These are phyloP conservation scores for pig (Sus scrofa) DNA, from an alignment of 2,113 vertebrate genomes.

Conservation along the genomic window DNA sequence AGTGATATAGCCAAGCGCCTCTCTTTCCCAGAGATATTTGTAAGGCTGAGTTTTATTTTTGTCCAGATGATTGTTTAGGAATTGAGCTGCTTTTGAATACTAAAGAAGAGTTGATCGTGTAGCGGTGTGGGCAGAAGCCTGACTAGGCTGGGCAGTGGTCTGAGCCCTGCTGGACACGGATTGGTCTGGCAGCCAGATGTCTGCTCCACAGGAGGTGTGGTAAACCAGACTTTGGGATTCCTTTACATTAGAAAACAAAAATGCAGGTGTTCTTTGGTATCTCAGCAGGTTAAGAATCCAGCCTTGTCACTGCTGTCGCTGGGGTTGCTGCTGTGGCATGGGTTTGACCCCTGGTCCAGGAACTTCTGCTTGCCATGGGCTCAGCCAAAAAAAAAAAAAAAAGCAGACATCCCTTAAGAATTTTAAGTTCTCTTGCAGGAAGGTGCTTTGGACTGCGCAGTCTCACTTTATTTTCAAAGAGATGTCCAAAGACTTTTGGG, in stretches of 20 bases:
- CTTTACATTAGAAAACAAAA: slow-evolving; percentile 23
- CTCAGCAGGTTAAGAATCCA: too few relatives aligned
- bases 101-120: background rate
- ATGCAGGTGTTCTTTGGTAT: too few relatives aligned
- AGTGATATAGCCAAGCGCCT: background rate
- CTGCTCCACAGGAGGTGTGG: background rate
- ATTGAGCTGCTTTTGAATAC: slow-evolving; percentile 7
- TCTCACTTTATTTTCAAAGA: background rate
- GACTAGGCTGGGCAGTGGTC: background rate
- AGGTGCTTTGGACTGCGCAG: background rate
- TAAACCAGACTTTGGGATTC: background rate
- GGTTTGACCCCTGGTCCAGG: too few relatives aligned
- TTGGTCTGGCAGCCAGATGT: background rate
- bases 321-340: too few relatives aligned
- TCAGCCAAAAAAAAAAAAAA: background rate
- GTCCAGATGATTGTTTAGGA: background rate
- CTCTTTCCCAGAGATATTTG: background rate
- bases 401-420: background rate
- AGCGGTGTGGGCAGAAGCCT: background rate
- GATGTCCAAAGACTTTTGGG: background rate
- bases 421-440: background rate
- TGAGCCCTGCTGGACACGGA: background rate
- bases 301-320: too few relatives aligned
- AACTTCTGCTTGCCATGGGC: too few relatives aligned
- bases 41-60: slow-evolving; percentile 54